Evolutionary conservation across 2,113 vertebrate genomes (phyloP).

Genomic region (Cinclus mexicanus): DNA sequence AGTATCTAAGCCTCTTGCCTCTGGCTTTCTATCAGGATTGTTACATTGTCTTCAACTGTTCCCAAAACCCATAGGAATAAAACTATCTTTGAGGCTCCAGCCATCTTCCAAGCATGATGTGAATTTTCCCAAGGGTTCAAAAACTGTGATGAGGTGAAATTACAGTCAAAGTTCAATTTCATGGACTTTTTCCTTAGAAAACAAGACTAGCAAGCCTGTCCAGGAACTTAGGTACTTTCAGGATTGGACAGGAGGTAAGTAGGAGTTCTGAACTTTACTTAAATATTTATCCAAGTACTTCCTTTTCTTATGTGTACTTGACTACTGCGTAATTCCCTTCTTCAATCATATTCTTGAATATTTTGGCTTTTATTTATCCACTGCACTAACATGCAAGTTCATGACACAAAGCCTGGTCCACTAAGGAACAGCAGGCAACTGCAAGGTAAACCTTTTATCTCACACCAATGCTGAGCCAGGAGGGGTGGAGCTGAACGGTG

Average conservation of each 20-base stretch:
- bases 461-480: not conserved
- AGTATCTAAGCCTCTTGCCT: not conserved
- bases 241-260: not conserved
- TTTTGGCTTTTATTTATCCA: not conserved
- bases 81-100: not conserved
- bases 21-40: not conserved
- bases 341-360: not conserved
- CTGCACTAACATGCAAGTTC: not conserved
- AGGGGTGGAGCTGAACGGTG: not conserved
- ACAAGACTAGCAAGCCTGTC: not conserved
- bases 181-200: not conserved
- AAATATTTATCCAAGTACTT: slow-evolving; percentile 14
- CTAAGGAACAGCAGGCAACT: not conserved
- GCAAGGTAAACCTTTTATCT: not conserved
- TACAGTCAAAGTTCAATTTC: not conserved
- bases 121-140: not conserved
- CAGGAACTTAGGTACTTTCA: not conserved
- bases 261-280: not conserved
- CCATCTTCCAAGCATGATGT: not conserved
- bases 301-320: not conserved
- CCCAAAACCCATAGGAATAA: not conserved
- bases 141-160: not conserved
- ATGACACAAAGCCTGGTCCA: not conserved
- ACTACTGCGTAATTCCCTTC: not conserved
- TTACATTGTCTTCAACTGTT: not conserved